phyloP scores from a whole-genome alignment of 2,797 vertebrate species.

The Catamblyrhynchus diadema region DNA sequence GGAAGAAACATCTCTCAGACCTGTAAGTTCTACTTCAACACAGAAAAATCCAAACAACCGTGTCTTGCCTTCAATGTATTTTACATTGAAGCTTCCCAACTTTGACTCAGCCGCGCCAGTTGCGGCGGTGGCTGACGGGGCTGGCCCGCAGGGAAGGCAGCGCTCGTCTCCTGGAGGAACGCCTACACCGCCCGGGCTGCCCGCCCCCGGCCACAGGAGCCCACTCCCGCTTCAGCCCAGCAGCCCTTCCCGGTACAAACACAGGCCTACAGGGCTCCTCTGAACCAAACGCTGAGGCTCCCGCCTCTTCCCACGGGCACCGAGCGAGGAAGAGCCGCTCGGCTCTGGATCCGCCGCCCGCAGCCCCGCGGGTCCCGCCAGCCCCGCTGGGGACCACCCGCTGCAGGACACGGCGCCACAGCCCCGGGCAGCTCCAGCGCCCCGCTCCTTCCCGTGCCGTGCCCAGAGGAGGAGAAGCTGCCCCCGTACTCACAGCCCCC shows the following conservation, averaged over 20 bases:
- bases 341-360: fast-evolving
- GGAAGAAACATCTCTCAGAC: background rate
- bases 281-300: background rate
- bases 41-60: background rate
- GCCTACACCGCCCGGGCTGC: fast-evolving
- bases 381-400: background rate
- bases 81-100: no score
- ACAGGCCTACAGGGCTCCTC: background rate
- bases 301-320: background rate
- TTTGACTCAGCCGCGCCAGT: background rate
- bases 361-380: background rate
- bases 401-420: fast-evolving
- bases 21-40: background rate
- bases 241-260: background rate
- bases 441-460: background rate
- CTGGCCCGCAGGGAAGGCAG: background rate
- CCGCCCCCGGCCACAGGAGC: background rate
- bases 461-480: background rate
- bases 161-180: fast-evolving
- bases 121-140: fast-evolving
- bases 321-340: background rate
- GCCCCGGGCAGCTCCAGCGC: fast-evolving
- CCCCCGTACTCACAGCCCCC: background rate
- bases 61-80: background rate
- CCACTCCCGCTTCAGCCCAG: background rate